These are phyloP conservation scores for Girardinichthys multiradiatus DNA, from an alignment of 2,113 vertebrate genomes.

Conservation along the genomic window DNA sequence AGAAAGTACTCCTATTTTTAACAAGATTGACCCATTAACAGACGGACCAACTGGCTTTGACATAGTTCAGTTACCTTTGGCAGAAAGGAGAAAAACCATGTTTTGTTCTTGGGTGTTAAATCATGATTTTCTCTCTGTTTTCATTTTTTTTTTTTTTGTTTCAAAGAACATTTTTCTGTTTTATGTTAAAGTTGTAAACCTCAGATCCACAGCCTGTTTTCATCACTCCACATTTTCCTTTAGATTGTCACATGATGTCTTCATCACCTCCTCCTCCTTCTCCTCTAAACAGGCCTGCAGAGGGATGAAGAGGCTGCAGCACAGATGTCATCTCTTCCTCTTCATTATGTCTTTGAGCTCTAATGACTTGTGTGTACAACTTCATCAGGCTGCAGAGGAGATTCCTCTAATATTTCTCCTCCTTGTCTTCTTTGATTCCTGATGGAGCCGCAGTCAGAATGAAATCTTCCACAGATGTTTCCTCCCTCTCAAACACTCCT, in stretches of 20 bases:
- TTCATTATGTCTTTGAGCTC: constrained; percentile 18
- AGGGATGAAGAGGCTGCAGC: constrained; percentile 16
- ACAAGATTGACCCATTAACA: too few species aligned
- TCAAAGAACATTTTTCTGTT: neutral
- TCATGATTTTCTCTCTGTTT: too few species aligned
- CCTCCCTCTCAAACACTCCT: neutral
- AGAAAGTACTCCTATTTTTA: too few species aligned
- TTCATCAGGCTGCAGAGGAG: constrained; percentile 23
- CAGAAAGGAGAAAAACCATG: too few species aligned
- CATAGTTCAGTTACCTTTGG: too few species aligned
- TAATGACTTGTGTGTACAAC: constrained; percentile 22
- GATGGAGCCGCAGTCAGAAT: constrained; percentile 39
- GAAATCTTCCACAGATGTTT: constrained; percentile 35
- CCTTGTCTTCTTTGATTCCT: constrained; percentile 12
- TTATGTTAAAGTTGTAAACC: neutral
- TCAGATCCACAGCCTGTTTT: neutral
- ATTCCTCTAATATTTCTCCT: constrained; percentile 7
- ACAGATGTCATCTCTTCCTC: constrained; percentile 50
- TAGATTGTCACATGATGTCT: constrained; percentile 9
- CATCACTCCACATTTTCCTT: neutral
- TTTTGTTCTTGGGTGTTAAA: too few species aligned
- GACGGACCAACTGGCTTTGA: too few species aligned
- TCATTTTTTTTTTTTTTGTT: too few species aligned
- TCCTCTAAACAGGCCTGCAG: constrained; percentile 16
- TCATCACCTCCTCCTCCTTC: neutral